Percentiles rank a stretch among this genome's conserved stretches.
These are phyloP conservation scores for Catocala fraxini DNA, from an alignment of 2,888 invertebrate genomes.

Conservation along the genomic window DNA sequence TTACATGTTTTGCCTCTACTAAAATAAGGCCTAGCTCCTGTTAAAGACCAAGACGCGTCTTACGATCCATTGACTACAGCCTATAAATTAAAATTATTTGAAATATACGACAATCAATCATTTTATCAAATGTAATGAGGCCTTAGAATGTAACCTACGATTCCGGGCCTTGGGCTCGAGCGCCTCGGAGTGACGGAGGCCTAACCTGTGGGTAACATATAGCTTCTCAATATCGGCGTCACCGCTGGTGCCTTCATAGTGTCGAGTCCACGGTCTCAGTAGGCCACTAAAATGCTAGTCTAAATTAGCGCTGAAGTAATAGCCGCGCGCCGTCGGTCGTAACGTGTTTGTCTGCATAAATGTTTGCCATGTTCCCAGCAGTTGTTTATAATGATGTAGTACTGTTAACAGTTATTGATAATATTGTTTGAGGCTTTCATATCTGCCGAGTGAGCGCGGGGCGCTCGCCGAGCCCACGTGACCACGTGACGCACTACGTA, in stretches of 20 bases:
- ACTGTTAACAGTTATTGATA: slow-evolving; percentile 45
- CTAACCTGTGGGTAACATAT: slow-evolving; percentile 1
- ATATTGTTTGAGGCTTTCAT: slow-evolving; percentile 49
- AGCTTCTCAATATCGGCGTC: neutral
- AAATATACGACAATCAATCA: slow-evolving; percentile 1
- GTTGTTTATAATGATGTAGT: slow-evolving; percentile 45
- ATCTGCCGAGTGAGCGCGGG: slow-evolving; percentile 29
- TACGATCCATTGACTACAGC: slow-evolving; percentile 14
- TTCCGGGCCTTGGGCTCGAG: slow-evolving; percentile 13
- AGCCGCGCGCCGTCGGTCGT: slow-evolving; percentile 17
- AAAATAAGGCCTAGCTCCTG: slow-evolving; percentile 15
- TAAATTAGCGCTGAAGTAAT: slow-evolving; percentile 35
- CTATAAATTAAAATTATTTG: slow-evolving; percentile 13
- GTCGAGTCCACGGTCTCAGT: slow-evolving; percentile 22
- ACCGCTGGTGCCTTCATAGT: slow-evolving; percentile 4
- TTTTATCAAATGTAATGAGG: slow-evolving; percentile 21
- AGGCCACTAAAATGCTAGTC: slow-evolving; percentile 43
- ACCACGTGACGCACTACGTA: slow-evolving; percentile 34
- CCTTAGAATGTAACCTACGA: slow-evolving; percentile 24
- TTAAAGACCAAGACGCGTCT: slow-evolving; percentile 16
- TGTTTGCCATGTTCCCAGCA: slow-evolving; percentile 48
- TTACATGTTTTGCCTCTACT: slow-evolving; percentile 38
- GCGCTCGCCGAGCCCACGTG: slow-evolving; percentile 7
- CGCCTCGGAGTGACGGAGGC: slow-evolving; percentile 11
- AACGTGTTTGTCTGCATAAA: slow-evolving; percentile 26